Conservation (phyloP, 1,140 invertebrate genomes). For the Protaetia brevitarsis region DNA sequence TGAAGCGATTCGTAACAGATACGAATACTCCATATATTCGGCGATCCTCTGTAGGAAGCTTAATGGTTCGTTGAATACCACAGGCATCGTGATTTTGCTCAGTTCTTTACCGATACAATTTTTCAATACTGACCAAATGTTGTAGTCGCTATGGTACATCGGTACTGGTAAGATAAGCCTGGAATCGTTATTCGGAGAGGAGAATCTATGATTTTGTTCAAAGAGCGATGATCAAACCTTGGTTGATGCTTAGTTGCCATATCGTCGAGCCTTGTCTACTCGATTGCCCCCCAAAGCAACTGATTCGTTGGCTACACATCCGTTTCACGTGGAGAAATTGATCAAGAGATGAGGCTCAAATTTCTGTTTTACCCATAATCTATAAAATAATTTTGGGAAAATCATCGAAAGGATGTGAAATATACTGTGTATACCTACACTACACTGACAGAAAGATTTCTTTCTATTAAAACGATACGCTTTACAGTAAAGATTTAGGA, state of each 20-base stretch:
- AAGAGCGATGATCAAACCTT: not conserved
- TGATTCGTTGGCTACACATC: not conserved
- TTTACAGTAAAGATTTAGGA: too few relatives aligned
- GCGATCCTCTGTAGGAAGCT: constrained; percentile 92
- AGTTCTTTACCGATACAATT: constrained; percentile 94
- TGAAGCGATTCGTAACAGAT: constrained; percentile 76
- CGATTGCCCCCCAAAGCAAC: not conserved
- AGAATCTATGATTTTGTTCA: not conserved
- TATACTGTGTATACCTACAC: too few relatives aligned
- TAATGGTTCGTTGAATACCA: constrained; percentile 94
- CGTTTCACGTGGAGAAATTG: too few relatives aligned
- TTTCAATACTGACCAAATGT: constrained; percentile 91
- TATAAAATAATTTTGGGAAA: too few relatives aligned
- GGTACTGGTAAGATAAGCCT: constrained; percentile 68
- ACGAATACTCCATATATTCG: constrained; percentile 92
- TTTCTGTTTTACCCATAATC: not conserved
- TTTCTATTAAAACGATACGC: too few relatives aligned
- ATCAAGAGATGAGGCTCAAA: too few relatives aligned
- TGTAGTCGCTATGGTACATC: constrained; percentile 87
- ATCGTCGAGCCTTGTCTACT: not conserved
- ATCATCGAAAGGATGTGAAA: too few relatives aligned
- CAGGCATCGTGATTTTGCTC: constrained; percentile 96
- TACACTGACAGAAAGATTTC: too few relatives aligned
- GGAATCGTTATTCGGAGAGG: constrained; percentile 24
- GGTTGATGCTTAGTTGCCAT: not conserved